Base-by-base conservation (phyloP, 2,888 invertebrate genomes). In the Miltochrista miniata region DNA sequence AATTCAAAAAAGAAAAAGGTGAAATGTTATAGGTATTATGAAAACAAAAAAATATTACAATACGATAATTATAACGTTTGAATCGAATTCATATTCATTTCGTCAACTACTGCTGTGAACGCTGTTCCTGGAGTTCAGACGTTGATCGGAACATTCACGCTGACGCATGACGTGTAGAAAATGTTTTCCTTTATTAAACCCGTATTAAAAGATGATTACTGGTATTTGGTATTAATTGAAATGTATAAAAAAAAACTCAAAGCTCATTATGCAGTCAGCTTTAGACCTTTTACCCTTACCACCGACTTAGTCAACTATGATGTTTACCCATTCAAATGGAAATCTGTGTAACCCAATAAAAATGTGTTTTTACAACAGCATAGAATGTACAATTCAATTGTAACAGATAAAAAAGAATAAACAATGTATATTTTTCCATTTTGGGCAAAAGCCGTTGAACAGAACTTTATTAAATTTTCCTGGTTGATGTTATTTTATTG, bases 281-380 rank as follows among this genome's bases (percentile, higher is more conserved):
- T 62, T 64, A 53, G 58, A 64, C 68, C 50, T 69, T 66, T 69
- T 67, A 76, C 74, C 76, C 77, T 71, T 70, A 64, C 74, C 76
- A 74, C 40, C 38, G 37, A 45, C 54, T 56, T 62, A 50, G 51
- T 52, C 52, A 56, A 56, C 54, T 61, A 54, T 42, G 57, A 51
- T 67, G 64, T 71, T 70, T 72, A 69, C 63, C 64, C 56, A 61
- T 61, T 51, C 52, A 56, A 61, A 61, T 59, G 50, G 44, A 63
- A 64, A 68, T 61, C 45, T 51, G 42, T 46, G 51, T 24, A 41
- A 44, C 14, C 39, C 42, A 44, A 42, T 45, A 49, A 40, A 50
- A 34, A 34, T 44, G 29, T 35, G 13, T 29, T 35, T 11, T 5
- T 13, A 13, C 43, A 43, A 12, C 1, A 24, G 18, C 12, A 35